A percentile compares a stretch with the other conserved stretches of the same genome.
Conservation (phyloP, 2,797 vertebrate genomes). For the Ibycter americanus region DNA sequence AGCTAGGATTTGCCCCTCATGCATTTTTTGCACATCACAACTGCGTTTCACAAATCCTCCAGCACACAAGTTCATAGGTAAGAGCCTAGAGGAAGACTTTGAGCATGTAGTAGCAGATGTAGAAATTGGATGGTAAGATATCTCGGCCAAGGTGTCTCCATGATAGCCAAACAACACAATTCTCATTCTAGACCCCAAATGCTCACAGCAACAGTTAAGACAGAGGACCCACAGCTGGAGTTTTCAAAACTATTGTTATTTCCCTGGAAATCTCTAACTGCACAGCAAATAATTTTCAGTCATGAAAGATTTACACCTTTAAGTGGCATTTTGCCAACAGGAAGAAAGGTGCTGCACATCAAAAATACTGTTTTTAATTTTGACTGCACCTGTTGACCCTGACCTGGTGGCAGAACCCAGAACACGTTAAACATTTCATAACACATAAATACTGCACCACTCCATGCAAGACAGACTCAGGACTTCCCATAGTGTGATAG, state of each 20-base stretch:
- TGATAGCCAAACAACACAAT: neutral
- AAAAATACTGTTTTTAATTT: neutral
- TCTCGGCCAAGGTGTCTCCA: neutral
- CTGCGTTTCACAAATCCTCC: neutral
- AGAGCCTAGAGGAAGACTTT: neutral
- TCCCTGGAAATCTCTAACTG: neutral
- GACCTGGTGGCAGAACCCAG: neutral
- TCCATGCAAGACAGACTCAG: neutral
- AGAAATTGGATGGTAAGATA: neutral
- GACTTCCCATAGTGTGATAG: neutral
- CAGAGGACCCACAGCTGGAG: neutral
- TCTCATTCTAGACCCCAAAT: neutral
- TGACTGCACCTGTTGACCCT: neutral
- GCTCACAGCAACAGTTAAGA: neutral
- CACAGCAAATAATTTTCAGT: neutral
- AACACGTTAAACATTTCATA: neutral
- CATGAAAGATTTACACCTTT: neutral
- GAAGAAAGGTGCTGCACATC: neutral
- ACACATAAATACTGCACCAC: accelerated
- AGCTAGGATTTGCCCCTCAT: accelerated
- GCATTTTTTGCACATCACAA: neutral
- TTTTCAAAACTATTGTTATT: neutral
- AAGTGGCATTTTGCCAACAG: neutral
- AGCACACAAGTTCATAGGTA: neutral
- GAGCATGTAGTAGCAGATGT: neutral